phyloP scores from a whole-genome alignment of 1,140 invertebrate genomes.

The Heliothis subflexa region DNA sequence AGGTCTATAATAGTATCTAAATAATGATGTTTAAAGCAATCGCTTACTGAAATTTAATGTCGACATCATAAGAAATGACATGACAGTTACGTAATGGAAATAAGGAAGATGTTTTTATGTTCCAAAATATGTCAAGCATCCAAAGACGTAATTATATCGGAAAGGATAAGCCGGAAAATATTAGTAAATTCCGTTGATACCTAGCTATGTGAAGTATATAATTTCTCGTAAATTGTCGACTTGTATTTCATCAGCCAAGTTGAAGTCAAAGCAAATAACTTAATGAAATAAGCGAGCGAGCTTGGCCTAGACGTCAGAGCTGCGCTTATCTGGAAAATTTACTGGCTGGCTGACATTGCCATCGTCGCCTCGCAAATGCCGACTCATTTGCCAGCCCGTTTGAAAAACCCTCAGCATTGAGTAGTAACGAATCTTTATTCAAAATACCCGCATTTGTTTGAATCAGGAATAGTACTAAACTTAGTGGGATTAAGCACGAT shows the following conservation, averaged over 20 bases:
- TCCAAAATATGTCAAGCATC: not conserved
- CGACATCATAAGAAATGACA: not conserved
- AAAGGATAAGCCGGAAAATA: not conserved
- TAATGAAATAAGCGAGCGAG: conserved; percentile 76
- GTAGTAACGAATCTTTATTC: conserved; percentile 61
- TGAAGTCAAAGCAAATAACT: conserved; percentile 69
- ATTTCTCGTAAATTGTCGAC: conserved; percentile 23
- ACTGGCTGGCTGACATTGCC: conserved; percentile 77
- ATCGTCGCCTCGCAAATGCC: conserved; percentile 73
- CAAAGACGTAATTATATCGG: not conserved
- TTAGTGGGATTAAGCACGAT: not conserved
- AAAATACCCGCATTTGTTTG: conserved; percentile 48
- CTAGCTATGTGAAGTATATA: not conserved
- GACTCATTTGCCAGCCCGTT: conserved; percentile 75
- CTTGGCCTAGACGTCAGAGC: conserved; percentile 68
- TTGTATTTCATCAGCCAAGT: conserved; percentile 60
- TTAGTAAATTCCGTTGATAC: not conserved
- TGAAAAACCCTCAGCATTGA: conserved; percentile 71
- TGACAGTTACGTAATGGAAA: not conserved
- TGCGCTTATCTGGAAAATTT: conserved; percentile 79
- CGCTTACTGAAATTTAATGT: not conserved
- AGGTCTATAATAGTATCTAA: conserved; percentile 11
- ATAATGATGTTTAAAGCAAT: conserved; percentile 18
- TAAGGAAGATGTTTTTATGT: not conserved
- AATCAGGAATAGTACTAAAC: not conserved